phyloP scores from a whole-genome alignment of 1,140 invertebrate species.

The Aethina tumida region DNA sequence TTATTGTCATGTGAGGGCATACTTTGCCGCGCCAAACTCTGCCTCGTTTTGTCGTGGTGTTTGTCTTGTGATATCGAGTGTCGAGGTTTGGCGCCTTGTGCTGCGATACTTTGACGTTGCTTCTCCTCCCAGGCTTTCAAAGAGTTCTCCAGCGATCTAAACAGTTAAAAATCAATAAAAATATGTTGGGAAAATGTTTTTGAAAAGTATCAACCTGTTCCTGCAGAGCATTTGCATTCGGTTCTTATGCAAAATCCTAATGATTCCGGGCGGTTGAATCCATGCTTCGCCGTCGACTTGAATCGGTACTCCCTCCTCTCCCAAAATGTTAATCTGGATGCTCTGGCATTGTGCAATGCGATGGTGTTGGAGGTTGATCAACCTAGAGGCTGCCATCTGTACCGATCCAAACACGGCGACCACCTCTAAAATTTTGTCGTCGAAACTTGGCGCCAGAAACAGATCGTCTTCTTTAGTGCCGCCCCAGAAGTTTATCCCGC shows the following conservation, averaged over 20 bases:
- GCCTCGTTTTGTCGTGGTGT: slow-evolving; percentile 29
- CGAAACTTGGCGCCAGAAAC: slow-evolving; percentile 80
- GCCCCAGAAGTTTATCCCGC: slow-evolving; percentile 98
- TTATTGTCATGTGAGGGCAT: slow-evolving; percentile 31
- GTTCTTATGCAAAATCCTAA: slow-evolving; percentile 93
- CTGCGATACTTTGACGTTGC: slow-evolving; percentile 53
- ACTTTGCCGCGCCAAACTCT: slow-evolving; percentile 31
- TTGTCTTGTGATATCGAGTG: slow-evolving; percentile 20
- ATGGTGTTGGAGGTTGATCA: slow-evolving; percentile 93
- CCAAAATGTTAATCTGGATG: slow-evolving; percentile 88
- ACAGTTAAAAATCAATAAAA: too few species aligned
- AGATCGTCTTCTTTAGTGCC: slow-evolving; percentile 80
- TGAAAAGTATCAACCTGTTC: too few species aligned
- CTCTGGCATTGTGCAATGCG: slow-evolving; percentile 93
- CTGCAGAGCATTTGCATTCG: slow-evolving; percentile 90
- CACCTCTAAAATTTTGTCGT: slow-evolving; percentile 89
- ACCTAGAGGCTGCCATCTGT: slow-evolving; percentile 90
- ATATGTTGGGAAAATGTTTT: too few species aligned
- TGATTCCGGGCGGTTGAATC: slow-evolving; percentile 94
- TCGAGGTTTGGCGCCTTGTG: slow-evolving; percentile 27
- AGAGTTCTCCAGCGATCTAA: slow-evolving; percentile 78
- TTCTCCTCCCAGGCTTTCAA: slow-evolving; percentile 91
- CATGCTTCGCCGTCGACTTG: slow-evolving; percentile 97
- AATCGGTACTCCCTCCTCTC: slow-evolving; percentile 77
- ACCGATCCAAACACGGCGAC: slow-evolving; percentile 94